Percentiles rank a stretch among this genome's conserved stretches.
Conservation (phyloP, 2,113 vertebrate species). For the Kryptolebias marmoratus region DNA sequence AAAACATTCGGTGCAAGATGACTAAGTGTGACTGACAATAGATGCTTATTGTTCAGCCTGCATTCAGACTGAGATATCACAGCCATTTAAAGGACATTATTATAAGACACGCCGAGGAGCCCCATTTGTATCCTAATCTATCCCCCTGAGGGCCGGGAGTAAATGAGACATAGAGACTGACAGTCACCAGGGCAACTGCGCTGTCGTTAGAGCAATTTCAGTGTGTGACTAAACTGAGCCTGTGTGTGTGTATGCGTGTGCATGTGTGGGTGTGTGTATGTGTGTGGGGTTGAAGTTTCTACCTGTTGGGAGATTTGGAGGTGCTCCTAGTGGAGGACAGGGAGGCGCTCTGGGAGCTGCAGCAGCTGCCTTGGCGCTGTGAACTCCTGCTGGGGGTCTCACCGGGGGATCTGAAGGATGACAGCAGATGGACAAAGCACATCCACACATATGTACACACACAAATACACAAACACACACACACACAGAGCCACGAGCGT, state of each 20-base stretch:
- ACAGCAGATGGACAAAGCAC: conserved; percentile 38
- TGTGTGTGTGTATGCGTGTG: not conserved
- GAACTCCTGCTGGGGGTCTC: conserved; percentile 86
- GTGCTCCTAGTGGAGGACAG: conserved; percentile 87
- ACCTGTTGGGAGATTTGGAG: conserved; percentile 93
- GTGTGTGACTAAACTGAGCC: not conserved
- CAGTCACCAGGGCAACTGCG: conserved; percentile 36
- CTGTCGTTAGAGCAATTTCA: conserved; percentile 1
- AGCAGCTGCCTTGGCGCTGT: conserved; percentile 89
- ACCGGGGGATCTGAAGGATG: conserved; percentile 83
- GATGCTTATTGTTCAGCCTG: conserved; percentile 6
- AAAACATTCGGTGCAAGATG: not conserved
- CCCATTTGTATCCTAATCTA: conserved; percentile 37
- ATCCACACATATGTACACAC: conserved; percentile 34
- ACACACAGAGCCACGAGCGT: not conserved
- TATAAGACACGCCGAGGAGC: conserved; percentile 21
- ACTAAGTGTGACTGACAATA: not conserved
- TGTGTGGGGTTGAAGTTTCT: conserved; percentile 26
- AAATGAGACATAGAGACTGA: conserved; percentile 32
- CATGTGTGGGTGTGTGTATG: not conserved
- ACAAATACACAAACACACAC: conserved; percentile 31
- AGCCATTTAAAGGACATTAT: conserved; percentile 17
- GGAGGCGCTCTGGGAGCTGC: conserved; percentile 90
- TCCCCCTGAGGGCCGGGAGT: conserved; percentile 16
- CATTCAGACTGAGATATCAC: conserved; percentile 30